Conservation (phyloP, 1,140 invertebrate species). For the Medauroidea extradentata region DNA sequence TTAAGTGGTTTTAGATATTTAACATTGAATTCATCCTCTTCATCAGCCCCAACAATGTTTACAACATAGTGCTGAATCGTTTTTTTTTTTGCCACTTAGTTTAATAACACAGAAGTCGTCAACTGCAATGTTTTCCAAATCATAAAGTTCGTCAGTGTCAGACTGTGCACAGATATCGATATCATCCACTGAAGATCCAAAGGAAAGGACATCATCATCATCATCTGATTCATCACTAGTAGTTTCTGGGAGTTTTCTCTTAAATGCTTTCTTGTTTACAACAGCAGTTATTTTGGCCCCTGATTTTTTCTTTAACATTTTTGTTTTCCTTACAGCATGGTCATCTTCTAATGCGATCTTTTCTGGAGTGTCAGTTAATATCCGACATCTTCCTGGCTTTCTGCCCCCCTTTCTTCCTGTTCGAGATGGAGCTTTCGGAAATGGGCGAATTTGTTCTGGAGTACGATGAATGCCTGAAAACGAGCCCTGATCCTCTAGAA, state of each 20-base stretch:
- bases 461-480: background rate
- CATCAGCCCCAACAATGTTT: background rate
- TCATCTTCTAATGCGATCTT: background rate
- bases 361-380: background rate
- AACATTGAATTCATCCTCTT: background rate
- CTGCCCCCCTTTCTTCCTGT: background rate
- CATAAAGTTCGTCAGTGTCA: background rate
- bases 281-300: background rate
- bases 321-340: background rate
- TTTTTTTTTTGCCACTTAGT: background rate
- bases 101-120: background rate
- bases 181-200: background rate
- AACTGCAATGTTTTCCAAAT: background rate
- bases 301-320: background rate
- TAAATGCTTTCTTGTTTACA: background rate
- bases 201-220: background rate
- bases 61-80: background rate
- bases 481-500: background rate
- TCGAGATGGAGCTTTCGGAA: background rate
- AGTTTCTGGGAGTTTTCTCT: background rate
- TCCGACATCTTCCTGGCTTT: slow-evolving; percentile 1
- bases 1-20: background rate
- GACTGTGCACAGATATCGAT: background rate
- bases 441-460: background rate
- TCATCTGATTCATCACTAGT: background rate